Evolutionary conservation across 2,113 vertebrate species (phyloP).

Genomic region (Boleophthalmus pectinirostris): DNA sequence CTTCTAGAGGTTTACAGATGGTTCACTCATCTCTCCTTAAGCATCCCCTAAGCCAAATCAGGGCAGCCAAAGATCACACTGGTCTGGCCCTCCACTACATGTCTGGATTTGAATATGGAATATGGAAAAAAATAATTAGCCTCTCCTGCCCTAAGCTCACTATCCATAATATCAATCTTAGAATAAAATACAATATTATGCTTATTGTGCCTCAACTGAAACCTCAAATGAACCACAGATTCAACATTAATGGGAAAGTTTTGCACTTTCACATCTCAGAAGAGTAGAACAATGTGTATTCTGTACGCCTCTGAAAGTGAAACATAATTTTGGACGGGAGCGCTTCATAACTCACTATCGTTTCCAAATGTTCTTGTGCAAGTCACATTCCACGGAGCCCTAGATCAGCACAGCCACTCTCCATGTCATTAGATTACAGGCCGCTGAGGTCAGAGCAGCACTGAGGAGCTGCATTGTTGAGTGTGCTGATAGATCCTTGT

Average conservation of each 20-base stretch:
- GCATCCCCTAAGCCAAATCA: background rate
- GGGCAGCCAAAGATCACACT: no score
- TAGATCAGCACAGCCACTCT: conserved; percentile 59
- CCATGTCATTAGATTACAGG: conserved; percentile 67
- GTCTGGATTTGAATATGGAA: no score
- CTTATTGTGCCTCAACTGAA: background rate
- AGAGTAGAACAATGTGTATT: conserved; percentile 4
- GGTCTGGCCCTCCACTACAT: no score
- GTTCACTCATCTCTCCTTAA: background rate
- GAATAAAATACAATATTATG: no score
- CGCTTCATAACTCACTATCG: conserved; percentile 22
- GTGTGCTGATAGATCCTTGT: conserved; percentile 56
- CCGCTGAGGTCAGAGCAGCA: conserved; percentile 54
- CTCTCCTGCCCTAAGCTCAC: no score
- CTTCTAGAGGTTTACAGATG: background rate
- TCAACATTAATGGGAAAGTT: background rate
- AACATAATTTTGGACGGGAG: conserved; percentile 7
- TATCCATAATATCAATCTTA: no score
- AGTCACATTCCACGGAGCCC: conserved; percentile 51
- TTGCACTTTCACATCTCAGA: background rate
- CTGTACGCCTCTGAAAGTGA: background rate
- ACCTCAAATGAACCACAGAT: background rate
- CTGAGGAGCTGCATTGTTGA: conserved; percentile 61
- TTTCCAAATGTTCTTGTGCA: conserved; percentile 43
- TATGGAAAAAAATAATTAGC: no score